Percentiles rank a stretch among this genome's conserved stretches.
Conservation (phyloP, 2,113 vertebrate species). For the Callorhinus ursinus region DNA sequence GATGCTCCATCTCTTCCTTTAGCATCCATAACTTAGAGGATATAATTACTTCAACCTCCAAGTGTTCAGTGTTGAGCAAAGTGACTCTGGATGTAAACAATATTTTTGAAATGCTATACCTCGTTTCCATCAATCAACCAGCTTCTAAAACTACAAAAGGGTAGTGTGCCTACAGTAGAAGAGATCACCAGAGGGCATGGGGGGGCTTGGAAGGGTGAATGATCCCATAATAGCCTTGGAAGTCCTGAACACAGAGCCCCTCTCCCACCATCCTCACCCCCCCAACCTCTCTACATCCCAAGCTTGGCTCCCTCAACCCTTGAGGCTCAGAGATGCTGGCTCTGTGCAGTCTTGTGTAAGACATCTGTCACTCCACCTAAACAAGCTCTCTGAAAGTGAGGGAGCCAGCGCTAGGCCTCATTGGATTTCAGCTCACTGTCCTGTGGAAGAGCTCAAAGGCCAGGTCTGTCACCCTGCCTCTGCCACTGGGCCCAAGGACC, state of each 20-base stretch:
- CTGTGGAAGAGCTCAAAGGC: not conserved
- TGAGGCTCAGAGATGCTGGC: not conserved
- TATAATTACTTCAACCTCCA: not conserved
- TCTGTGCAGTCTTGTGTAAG: not conserved
- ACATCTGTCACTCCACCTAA: not conserved
- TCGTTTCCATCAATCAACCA: not conserved
- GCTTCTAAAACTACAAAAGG: not conserved
- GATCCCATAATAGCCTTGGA: not conserved
- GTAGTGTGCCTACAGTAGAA: not conserved
- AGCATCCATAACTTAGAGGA: not conserved
- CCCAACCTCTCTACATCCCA: not conserved
- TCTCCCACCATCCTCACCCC: not conserved
- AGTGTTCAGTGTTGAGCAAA: not conserved
- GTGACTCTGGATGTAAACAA: not conserved
- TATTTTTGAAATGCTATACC: not conserved
- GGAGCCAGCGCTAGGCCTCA: not conserved
- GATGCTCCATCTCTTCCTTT: not conserved
- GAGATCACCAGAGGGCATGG: not conserved
- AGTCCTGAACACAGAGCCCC: not conserved
- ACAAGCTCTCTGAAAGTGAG: not conserved
- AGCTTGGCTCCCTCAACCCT: not conserved
- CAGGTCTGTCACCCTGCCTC: not conserved
- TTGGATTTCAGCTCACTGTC: not conserved
- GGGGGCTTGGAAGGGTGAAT: not conserved
- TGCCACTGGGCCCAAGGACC: not conserved